Evolutionary conservation across 2,797 vertebrate species (phyloP), one percentile per base, ranked within the genome.

Genomic region (Somateria mollissima): DNA sequence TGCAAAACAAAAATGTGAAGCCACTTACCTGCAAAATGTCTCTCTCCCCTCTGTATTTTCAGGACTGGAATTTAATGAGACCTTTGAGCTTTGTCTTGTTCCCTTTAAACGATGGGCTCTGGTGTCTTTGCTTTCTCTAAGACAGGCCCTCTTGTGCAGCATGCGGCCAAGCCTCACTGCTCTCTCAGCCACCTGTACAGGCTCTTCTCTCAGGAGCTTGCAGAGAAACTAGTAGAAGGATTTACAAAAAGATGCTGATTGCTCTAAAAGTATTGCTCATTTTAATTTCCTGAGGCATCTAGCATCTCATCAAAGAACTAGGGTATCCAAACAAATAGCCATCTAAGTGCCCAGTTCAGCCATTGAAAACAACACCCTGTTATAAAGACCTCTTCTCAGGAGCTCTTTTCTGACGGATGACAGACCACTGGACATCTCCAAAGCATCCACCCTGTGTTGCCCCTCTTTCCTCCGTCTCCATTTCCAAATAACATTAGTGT

Each of bases 231-330:
- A 69, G n/a, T 61, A 76, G 66, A 80, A 89, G 36, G 15, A 15
- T 19, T 89, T 80, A 65, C 16, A 32, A 43, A 80, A 84, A 72
- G 53, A 75, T 62, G 20, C 49, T 91, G n/a, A 43, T 81, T 88
- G 24, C 12, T 86, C 25, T 87, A 75, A 87, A 91, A 92, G 45
- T 57, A 82, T n/a, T 19, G 7, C 15, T 86, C 4, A 37, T 75
- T 94, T 91, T 90, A 64, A 94, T 95, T 94, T 95, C 77, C 82
- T 86, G 62, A 81, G 60, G 25, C 20, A 60, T 84, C 66, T 57
- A 86, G n/a, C 12, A 84, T 73, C 47, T 90, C 58, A 76, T 36
- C 0, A 0, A 87, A 88, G 30, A 82, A 66, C n/a, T 21, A 53
- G 36, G n/a, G 53, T 81, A 54, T 84, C 24, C 66, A 96, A 93